phyloP scores from a whole-genome alignment of 2,113 vertebrate genomes.

The Petaurus breviceps region DNA sequence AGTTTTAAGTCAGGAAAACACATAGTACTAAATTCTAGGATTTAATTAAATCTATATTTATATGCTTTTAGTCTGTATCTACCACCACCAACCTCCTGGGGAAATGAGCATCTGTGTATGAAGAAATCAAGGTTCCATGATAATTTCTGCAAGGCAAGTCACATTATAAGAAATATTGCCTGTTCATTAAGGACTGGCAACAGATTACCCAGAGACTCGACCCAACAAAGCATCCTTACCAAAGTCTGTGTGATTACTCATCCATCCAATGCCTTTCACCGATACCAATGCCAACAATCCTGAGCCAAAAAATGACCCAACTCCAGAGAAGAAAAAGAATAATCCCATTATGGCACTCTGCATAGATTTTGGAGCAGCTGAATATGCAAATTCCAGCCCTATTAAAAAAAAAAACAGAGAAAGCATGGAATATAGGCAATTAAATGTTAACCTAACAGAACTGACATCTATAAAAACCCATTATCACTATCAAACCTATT shows the following conservation, averaged over 20 bases:
- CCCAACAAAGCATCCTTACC: slow-evolving; percentile 84
- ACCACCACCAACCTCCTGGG: background rate
- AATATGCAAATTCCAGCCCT: slow-evolving; percentile 98
- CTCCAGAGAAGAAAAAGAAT: slow-evolving; percentile 98
- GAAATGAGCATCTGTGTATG: background rate
- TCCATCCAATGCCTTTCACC: slow-evolving; percentile 93
- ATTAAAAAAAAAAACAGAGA: slow-evolving; percentile 41
- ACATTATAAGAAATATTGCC: background rate
- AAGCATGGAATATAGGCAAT: background rate
- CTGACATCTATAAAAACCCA: background rate
- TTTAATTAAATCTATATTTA: background rate
- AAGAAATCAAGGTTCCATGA: background rate
- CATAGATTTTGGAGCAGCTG: slow-evolving; percentile 97
- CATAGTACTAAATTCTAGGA: background rate
- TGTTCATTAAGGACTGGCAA: background rate
- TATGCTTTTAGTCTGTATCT: background rate
- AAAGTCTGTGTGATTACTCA: slow-evolving; percentile 94
- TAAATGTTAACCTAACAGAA: background rate
- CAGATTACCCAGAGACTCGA: background rate
- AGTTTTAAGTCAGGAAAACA: background rate
- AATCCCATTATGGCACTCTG: slow-evolving; percentile 99
- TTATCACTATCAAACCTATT: background rate
- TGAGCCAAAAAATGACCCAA: slow-evolving; percentile 97
- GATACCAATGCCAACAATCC: slow-evolving; percentile 95
- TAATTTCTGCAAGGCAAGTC: background rate